A percentile compares a stretch with the other conserved stretches of the same genome.
Conservation (phyloP, 2,888 invertebrate genomes). For the Agapetus fuscipes region DNA sequence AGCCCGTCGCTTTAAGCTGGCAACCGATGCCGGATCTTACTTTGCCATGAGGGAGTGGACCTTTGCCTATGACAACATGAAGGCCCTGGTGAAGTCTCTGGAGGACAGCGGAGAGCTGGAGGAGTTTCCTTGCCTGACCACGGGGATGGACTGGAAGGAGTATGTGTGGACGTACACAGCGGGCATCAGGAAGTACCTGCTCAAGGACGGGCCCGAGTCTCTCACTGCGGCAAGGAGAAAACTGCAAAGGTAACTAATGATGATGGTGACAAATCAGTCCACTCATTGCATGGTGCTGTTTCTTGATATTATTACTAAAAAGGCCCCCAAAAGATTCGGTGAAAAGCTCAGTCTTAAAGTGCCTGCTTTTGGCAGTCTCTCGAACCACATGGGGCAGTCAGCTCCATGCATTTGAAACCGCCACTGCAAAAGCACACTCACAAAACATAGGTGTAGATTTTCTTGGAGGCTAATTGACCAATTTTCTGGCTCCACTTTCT, state of each 20-base stretch:
- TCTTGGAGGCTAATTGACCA: no score
- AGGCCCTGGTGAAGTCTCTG: slow-evolving; percentile 46
- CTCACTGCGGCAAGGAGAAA: slow-evolving; percentile 54
- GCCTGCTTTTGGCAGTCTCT: no score
- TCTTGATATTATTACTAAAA: no score
- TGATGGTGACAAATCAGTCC: slow-evolving; percentile 17
- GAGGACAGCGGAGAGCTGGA: slow-evolving; percentile 42
- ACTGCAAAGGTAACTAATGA: slow-evolving; percentile 56
- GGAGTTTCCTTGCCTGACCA: slow-evolving; percentile 58
- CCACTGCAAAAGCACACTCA: no score
- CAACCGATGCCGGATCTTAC: slow-evolving; percentile 70
- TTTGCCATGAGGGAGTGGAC: slow-evolving; percentile 82
- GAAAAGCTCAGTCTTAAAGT: slow-evolving; percentile 4
- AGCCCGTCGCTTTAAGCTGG: slow-evolving; percentile 68
- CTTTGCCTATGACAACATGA: slow-evolving; percentile 57
- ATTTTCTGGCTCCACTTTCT: no score
- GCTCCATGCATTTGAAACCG: no score
- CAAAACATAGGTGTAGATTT: no score
- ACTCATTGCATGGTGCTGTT: background rate
- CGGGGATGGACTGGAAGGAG: slow-evolving; percentile 62
- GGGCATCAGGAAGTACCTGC: slow-evolving; percentile 73
- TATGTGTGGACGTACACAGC: slow-evolving; percentile 75
- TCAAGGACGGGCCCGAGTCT: slow-evolving; percentile 64
- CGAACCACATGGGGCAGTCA: no score
- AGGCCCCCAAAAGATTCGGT: no score